Evolutionary conservation across 1,140 invertebrate species (phyloP).

Genomic region (Drosophila miranda): DNA sequence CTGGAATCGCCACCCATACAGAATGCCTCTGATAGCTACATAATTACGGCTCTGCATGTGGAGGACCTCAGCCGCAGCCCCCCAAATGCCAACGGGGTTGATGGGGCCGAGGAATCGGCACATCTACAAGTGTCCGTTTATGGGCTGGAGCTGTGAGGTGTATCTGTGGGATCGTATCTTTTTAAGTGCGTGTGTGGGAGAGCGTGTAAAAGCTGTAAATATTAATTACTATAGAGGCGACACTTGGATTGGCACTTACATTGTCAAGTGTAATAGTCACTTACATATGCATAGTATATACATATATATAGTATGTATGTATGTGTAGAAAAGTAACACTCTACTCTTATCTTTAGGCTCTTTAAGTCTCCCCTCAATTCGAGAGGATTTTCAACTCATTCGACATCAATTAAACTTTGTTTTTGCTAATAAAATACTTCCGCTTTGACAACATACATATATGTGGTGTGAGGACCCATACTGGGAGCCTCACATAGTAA

Average conservation of each 20-base stretch:
- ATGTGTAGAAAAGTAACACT: no score
- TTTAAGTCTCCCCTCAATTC: no score
- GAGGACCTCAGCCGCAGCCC: conserved; percentile 39
- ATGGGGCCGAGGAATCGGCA: conserved; percentile 12
- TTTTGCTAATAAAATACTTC: conserved; percentile 3
- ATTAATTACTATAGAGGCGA: conserved; percentile 8
- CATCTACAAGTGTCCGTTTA: conserved; percentile 59
- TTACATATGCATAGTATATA: no score
- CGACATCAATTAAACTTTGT: conserved; percentile 15
- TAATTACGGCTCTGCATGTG: conserved; percentile 60
- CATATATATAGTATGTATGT: no score
- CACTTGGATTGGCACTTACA: no score
- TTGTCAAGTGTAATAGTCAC: no score
- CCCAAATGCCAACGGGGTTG: not conserved
- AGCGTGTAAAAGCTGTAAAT: conserved; percentile 10
- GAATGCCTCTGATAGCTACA: conserved; percentile 42
- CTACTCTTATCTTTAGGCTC: no score
- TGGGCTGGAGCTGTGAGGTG: conserved; percentile 39
- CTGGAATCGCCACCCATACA: conserved; percentile 30
- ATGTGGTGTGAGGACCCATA: no score
- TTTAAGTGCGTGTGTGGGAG: not conserved
- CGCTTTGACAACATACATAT: not conserved
- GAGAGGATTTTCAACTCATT: not conserved
- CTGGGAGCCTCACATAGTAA: no score
- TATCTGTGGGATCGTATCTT: not conserved